These are phyloP conservation scores for Ophion obscuratus DNA, from an alignment of 2,888 invertebrate genomes.

Conservation along the genomic window DNA sequence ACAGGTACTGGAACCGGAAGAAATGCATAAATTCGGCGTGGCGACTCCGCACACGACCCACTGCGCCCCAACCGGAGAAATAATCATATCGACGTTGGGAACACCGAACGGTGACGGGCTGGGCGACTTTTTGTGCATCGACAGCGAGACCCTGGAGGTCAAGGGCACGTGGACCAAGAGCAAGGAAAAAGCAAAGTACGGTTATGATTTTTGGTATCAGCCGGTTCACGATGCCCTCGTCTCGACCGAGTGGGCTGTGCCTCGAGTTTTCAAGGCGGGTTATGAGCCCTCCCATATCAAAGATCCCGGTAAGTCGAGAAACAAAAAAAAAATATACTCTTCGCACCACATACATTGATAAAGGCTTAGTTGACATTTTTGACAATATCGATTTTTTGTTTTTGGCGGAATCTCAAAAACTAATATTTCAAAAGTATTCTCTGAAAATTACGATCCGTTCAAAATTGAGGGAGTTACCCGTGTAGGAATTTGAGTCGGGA, in stretches of 20 bases:
- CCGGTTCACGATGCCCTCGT: constrained; percentile 96
- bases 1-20: constrained; percentile 92
- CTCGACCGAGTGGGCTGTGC: constrained; percentile 96
- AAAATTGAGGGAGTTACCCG: too few species aligned
- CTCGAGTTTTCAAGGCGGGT: constrained; percentile 90
- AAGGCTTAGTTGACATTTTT: too few species aligned
- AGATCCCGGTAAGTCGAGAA: constrained; percentile 80
- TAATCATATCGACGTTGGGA: constrained; percentile 98
- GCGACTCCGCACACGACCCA: constrained; percentile 97
- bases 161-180: constrained; percentile 93
- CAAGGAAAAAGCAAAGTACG: constrained; percentile 88
- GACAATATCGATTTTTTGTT: too few species aligned
- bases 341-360: neutral
- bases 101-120: constrained; percentile 93
- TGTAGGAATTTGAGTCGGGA: too few species aligned
- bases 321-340: neutral
- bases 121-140: constrained; percentile 95
- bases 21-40: constrained; percentile 90
- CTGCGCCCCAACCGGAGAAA: constrained; percentile 95
- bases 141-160: constrained; percentile 91
- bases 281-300: constrained; percentile 85
- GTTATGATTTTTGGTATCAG: constrained; percentile 99
- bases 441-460: too few species aligned
- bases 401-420: too few species aligned
- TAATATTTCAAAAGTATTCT: too few species aligned